Evolutionary conservation across 2,797 vertebrate species (phyloP).

Genomic region (Rhabdophis nuchalis): DNA sequence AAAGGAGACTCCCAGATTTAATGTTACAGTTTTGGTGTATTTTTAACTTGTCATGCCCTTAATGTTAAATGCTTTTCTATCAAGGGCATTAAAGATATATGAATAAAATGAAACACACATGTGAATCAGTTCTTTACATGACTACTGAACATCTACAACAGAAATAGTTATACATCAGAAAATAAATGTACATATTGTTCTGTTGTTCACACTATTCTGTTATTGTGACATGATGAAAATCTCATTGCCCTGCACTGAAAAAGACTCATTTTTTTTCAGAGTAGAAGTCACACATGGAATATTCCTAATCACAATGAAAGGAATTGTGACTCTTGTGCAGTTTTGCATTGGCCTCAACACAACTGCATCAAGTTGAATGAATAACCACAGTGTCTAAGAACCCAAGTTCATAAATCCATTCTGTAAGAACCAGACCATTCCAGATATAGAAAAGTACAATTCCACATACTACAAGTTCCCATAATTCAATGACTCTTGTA

Average conservation of each 20-base stretch:
- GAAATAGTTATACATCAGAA: fast-evolving
- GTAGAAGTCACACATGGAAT: not conserved
- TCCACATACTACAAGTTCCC: no score
- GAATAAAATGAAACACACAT: not conserved
- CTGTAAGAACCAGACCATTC: not conserved
- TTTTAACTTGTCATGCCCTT: not conserved
- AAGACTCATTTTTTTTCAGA: not conserved
- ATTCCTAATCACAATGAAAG: not conserved
- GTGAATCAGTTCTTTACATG: not conserved
- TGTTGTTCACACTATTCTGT: not conserved
- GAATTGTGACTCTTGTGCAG: not conserved
- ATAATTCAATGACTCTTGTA: not conserved
- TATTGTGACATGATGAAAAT: not conserved
- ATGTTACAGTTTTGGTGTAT: not conserved
- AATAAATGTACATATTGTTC: not conserved
- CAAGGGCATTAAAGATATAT: not conserved
- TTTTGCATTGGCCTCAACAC: not conserved
- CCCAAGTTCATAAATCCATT: not conserved
- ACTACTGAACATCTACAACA: not conserved
- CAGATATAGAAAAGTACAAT: not conserved
- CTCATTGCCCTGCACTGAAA: not conserved
- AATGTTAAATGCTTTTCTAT: not conserved
- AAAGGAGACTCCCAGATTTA: not conserved
- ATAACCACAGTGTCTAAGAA: not conserved
- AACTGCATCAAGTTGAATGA: not conserved